Percentiles rank a stretch among this genome's conserved stretches.
These are phyloP conservation scores for Sylvilagus floridanus DNA, from an alignment of 2,797 vertebrate genomes.

Conservation along the genomic window DNA sequence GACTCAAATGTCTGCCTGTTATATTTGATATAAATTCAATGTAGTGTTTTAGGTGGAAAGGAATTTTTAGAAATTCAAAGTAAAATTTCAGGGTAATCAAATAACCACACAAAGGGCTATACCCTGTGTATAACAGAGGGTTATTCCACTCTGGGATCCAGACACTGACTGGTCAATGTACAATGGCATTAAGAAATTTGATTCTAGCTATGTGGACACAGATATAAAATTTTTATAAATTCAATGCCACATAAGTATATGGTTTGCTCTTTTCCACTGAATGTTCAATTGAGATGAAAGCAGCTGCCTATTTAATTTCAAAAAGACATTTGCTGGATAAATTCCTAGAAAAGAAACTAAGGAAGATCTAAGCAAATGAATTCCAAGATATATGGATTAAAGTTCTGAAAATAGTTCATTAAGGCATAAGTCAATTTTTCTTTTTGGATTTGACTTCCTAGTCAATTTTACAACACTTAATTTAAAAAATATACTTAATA, in stretches of 20 bases:
- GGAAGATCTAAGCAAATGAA: not conserved
- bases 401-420: conserved; percentile 46
- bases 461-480: not conserved
- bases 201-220: not conserved
- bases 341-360: not conserved
- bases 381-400: not conserved
- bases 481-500: not conserved
- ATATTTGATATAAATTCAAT: not conserved
- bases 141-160: not conserved
- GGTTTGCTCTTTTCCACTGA: conserved; percentile 24
- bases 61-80: not conserved
- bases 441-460: conserved; percentile 33
- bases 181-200: not conserved
- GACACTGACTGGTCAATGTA: conserved; percentile 23
- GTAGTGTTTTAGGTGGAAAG: not conserved
- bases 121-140: not conserved
- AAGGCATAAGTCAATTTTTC: not conserved
- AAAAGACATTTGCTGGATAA: not conserved
- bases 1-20: not conserved
- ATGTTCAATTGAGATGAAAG: conserved; percentile 24
- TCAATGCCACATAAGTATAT: conserved; percentile 24
- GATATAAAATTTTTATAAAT: conserved; percentile 41
- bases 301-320: conserved; percentile 30
- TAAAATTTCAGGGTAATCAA: not conserved
- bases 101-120: not conserved